Evolutionary conservation across 2,113 vertebrate genomes (phyloP).

Genomic region (Nyctereutes procyonoides): DNA sequence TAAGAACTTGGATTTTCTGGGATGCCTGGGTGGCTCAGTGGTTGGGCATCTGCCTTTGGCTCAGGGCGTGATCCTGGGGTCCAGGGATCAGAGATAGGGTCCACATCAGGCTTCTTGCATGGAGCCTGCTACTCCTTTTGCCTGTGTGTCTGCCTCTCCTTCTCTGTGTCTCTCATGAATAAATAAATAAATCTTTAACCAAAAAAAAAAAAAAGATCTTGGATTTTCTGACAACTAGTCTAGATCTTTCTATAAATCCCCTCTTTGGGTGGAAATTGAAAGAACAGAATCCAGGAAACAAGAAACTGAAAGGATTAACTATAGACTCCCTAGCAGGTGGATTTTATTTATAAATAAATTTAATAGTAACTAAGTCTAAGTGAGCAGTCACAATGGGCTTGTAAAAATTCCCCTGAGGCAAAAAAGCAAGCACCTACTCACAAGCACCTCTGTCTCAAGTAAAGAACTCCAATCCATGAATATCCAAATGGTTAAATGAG

Average conservation of each 20-base stretch:
- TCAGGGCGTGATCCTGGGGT: no score
- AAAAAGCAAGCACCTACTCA: neutral
- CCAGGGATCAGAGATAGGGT: no score
- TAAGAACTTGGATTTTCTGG: neutral
- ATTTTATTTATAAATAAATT: constrained; percentile 62
- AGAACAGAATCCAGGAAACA: constrained; percentile 40
- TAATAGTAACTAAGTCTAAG: constrained; percentile 30
- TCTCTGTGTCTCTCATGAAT: neutral
- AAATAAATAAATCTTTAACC: neutral
- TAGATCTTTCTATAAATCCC: constrained; percentile 43
- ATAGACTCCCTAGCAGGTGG: neutral
- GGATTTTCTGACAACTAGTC: neutral
- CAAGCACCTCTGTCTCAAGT: neutral
- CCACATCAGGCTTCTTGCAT: no score
- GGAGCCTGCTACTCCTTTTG: neutral
- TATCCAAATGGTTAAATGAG: neutral
- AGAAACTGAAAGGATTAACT: constrained; percentile 34
- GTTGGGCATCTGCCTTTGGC: no score
- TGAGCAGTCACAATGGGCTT: neutral
- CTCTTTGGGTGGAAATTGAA: neutral
- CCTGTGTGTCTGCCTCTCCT: neutral
- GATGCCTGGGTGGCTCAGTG: no score
- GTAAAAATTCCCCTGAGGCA: constrained; percentile 17
- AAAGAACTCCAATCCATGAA: neutral
- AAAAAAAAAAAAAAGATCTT: neutral